Evolutionary conservation across 2,113 vertebrate species (phyloP), one percentile per base, ranked within the genome.

Genomic region (Catharus bicknelli): DNA sequence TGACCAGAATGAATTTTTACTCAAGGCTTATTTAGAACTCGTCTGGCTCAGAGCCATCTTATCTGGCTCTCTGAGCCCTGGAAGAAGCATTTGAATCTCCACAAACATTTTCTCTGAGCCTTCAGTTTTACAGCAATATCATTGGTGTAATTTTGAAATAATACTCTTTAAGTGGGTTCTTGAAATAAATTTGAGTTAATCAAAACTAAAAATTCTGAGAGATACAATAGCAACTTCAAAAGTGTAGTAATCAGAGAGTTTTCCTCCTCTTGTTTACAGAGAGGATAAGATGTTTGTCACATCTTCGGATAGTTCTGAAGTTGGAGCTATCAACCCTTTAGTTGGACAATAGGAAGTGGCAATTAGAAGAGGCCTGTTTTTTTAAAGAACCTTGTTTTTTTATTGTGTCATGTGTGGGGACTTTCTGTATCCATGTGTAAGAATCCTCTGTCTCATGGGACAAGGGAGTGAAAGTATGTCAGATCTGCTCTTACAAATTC

Each of bases 1-100:
- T 69, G 59, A 84, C 29, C 20, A 13, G 58, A 58, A 90, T 51
- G 47, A 86, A 64, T 88, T 94, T 90, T 90, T 83, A 86, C 51
- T 94, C 30, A 61, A 93, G 73, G 51, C 47, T 91, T 74, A 95
- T 94, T 91, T 94, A 72, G 79, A 74, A 59, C 42, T 92, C 5
- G 0, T 75, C 48, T 86, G 81, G 54, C 68, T 61, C 32, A 67
- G 83, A 81, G 69, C 29, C 68, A 81, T 53, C 12, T 75, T 90
- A n/a, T 59, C 32, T 75, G 51, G 14, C 78, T 90, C 58, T 70
- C 42, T 45, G 47, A 78, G 70, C n/a, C 32, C 53, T 82, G 17
- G 40, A 74, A 91, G 29, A 76, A 58, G 45, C 13, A 40, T 54
- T 82, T 70, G 48, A 18, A 70, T 50, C 27, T 53, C 26, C 55